These are phyloP conservation scores for Acholoe squamosa DNA, from an alignment of 2,888 invertebrate species.

Conservation along the genomic window DNA sequence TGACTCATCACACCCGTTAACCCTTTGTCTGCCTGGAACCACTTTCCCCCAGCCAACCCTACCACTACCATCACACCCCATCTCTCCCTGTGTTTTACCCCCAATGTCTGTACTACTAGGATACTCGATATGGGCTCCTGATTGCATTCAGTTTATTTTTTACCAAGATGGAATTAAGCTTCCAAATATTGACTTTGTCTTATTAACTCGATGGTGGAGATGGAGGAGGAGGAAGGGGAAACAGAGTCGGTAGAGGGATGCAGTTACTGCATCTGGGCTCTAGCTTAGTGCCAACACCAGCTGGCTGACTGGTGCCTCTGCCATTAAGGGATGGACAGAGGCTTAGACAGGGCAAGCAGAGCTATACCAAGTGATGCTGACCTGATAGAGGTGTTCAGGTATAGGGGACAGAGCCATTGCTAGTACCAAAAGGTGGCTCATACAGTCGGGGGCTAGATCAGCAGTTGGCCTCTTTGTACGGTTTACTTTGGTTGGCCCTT, in stretches of 20 bases:
- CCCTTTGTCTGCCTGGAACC: neutral
- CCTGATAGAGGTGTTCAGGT: slow-evolving; percentile 19
- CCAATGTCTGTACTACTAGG: neutral
- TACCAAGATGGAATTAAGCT: neutral
- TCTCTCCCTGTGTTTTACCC: neutral
- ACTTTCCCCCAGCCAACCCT: neutral
- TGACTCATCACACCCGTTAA: neutral
- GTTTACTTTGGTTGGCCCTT: too few species aligned
- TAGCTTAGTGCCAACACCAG: neutral
- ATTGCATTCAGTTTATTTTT: neutral
- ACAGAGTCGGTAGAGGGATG: neutral
- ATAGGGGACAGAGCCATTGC: neutral
- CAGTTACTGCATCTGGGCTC: neutral
- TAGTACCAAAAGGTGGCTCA: neutral
- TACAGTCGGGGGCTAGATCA: too few species aligned
- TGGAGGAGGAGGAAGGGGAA: neutral
- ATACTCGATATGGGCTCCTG: too few species aligned
- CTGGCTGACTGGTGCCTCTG: neutral
- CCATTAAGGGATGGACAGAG: neutral
- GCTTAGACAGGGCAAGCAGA: neutral
- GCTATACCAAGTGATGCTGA: neutral
- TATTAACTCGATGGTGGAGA: neutral
- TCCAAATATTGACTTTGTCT: neutral
- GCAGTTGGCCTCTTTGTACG: too few species aligned
- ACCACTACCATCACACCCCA: neutral